Base-by-base conservation (phyloP, 2,113 vertebrate genomes). In the Uria aalge region DNA sequence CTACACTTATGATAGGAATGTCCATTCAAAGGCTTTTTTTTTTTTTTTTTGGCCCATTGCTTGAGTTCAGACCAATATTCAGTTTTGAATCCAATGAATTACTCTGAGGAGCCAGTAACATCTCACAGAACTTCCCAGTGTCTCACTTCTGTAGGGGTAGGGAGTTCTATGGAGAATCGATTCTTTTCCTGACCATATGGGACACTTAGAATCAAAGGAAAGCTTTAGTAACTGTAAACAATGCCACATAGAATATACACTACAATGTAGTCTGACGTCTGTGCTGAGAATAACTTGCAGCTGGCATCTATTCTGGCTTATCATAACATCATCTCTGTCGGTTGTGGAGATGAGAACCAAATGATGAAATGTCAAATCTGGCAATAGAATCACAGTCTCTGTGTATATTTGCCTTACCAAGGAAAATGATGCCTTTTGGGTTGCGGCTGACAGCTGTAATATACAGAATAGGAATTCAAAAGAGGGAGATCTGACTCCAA, bases 251-350 rank as follows among this genome's bases (percentile, higher is more conserved):
- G 95, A 92, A 91, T 92, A 79, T 82, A 69, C 15, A 47, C 24
- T 68, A 66, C 86, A 95, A 85, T 79, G 66, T 76, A 92, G 84
- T 76, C 91, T 97, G 96, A 97, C 69, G 86, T 96, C 94, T 89
- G 89, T 89, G 92, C 96, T 95, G 96, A 94, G 92, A 97, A 97
- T 97, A 97, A 95, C 95, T 96, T 95, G 95, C 97, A 97, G 97
- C 96, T 97, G 97, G 92, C 94, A 95, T 96, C 96, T 95, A 76
- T 97, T 96, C 88, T 93, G 81, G 66, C 62, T 95, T 97, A 96
- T 96, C 94, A 87, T 94, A 97, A 97, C 95, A 96, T 92, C 91
- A 96, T 97, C 92, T 85, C 94, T 87, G 83, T 94, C 4, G 0
- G 73, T 85, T 95, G 77, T 82, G 53, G 57, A 85, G 94, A 97